Base-by-base conservation (phyloP, 2,797 vertebrate genomes). In the Coilia nasus region DNA sequence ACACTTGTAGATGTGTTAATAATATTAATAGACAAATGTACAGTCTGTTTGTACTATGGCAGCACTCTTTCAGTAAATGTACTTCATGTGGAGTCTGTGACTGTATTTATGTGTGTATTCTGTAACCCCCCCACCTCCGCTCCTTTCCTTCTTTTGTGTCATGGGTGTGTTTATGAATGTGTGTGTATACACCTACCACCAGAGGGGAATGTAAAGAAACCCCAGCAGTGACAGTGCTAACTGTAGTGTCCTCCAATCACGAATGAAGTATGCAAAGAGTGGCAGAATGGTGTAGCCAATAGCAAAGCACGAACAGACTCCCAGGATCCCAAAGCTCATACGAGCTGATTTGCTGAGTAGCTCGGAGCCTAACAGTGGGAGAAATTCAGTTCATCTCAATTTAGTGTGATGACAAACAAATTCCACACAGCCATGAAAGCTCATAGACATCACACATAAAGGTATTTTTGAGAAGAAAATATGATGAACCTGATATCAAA, bases 281-380 rank as follows among this genome's bases (percentile, higher is more conserved):
- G 96, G 95, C 88, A 96, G 93, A 86, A 95, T 5, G 93, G 96
- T 95, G 91, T 93, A 96, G 88, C 96, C 96, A 12, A 96, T 21
- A 0, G 95, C 95, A 0, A 93, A 96, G 85, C 95, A 96, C 75
- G 95, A 92, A 88, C 95, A 95, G 47, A 95, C 93, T 0, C 96
- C 96, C 50, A 96, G 88, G 0, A 95, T 95, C 82, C 93, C 93
- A 88, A 94, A 96, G 78, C 94, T 87, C 62, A 96, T 90, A 0
- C 96, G 94, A 0, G 94, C 0, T 0, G 94, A 94, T 84, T 95
- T 95, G 88, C 94, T 92, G 59, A 96, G 95, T 21, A 96, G 95
- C 92, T 96, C 96, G 50, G 94, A 93, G 86, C 96, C 96, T 96
- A 88, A 23, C 4, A 21, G 41, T 14, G 35, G n/a, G 41, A 81